Conservation (phyloP, 2,888 invertebrate genomes). For the Drosophila mercatorum region DNA sequence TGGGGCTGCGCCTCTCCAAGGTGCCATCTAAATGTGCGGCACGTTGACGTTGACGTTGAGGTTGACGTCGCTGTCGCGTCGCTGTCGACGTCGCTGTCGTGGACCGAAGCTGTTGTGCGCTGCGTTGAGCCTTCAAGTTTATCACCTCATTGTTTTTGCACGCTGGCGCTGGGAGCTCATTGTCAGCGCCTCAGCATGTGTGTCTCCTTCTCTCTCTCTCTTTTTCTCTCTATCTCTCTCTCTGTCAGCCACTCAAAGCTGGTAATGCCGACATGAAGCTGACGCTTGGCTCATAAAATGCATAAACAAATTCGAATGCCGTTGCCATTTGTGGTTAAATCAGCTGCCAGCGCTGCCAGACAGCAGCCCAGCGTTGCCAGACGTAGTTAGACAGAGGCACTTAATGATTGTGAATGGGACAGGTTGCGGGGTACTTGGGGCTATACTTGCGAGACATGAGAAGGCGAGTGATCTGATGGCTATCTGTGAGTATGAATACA, state of each 20-base stretch:
- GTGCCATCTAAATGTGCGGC: conserved; percentile 71
- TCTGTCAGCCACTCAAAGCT: conserved; percentile 40
- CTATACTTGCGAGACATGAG: no score
- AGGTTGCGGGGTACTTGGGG: no score
- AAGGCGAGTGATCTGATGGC: no score
- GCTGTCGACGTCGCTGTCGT: conserved; percentile 27
- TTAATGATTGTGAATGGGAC: not conserved
- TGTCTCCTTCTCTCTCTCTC: not conserved
- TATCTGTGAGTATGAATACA: no score
- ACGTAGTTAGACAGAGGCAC: not conserved
- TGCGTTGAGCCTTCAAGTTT: conserved; percentile 79
- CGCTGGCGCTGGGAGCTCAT: conserved; percentile 49
- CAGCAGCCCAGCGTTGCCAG: not conserved
- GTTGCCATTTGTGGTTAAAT: conserved; percentile 27
- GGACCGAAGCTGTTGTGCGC: conserved; percentile 56
- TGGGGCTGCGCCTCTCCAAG: conserved; percentile 55
- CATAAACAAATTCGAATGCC: conserved; percentile 39
- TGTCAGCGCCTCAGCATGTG: conserved; percentile 38
- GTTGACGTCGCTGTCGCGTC: conserved; percentile 10
- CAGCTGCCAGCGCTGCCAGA: conserved; percentile 12
- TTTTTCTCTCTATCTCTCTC: not conserved
- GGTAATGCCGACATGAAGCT: conserved; percentile 39
- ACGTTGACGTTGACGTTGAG: conserved; percentile 51
- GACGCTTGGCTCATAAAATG: conserved; percentile 35
- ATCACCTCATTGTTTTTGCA: conserved; percentile 78